phyloP scores from a whole-genome alignment of 2,113 vertebrate genomes.

The Syngnathoides biaculeatus region DNA sequence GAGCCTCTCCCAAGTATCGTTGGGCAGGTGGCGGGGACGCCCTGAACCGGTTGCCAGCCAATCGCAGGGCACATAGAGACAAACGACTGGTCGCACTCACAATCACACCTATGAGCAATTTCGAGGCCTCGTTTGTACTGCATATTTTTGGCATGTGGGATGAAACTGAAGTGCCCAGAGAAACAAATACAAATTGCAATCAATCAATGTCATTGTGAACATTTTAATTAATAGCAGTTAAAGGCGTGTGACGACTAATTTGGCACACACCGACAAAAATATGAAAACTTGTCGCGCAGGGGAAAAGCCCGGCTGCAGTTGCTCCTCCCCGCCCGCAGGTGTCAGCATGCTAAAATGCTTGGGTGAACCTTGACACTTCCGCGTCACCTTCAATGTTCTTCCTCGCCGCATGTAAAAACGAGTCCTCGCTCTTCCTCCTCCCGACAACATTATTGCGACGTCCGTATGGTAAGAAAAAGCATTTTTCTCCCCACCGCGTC shows the following conservation, averaged over 20 bases:
- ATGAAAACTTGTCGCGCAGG: not conserved
- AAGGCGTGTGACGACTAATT: not conserved
- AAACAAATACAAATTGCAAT: too few relatives aligned
- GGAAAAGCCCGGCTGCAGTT: slow-evolving; percentile 19
- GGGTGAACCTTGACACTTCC: slow-evolving; percentile 51
- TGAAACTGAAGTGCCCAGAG: too few relatives aligned
- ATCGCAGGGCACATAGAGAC: too few relatives aligned
- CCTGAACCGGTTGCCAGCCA: too few relatives aligned
- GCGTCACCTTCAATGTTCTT: slow-evolving; percentile 56
- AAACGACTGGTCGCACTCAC: too few relatives aligned
- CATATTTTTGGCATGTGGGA: too few relatives aligned
- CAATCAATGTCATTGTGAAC: not conserved
- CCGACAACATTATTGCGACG: not conserved
- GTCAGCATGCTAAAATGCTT: slow-evolving; percentile 21
- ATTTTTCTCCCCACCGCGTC: fast-evolving
- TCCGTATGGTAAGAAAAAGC: slow-evolving; percentile 52
- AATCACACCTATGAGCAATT: too few relatives aligned
- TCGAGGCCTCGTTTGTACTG: too few relatives aligned
- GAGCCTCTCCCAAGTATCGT: too few relatives aligned
- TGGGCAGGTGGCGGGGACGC: too few relatives aligned
- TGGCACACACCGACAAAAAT: not conserved
- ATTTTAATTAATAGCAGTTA: not conserved
- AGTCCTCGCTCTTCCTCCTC: not conserved
- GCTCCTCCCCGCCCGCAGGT: slow-evolving; percentile 42
- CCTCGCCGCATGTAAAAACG: slow-evolving; percentile 36